Base-by-base conservation (phyloP, 1,140 invertebrate species). In the Drosophila insularis region DNA sequence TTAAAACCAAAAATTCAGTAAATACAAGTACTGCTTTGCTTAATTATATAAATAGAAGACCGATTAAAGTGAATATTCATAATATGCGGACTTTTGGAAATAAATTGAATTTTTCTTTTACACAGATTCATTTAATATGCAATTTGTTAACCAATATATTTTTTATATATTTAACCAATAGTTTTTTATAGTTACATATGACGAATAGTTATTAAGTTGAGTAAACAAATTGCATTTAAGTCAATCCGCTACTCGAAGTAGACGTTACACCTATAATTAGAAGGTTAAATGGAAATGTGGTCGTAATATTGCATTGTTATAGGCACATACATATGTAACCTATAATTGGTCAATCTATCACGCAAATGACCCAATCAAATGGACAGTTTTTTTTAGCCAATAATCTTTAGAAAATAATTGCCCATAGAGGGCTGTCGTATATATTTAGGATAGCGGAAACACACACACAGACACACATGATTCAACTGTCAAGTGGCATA, bases 401-500 rank as follows among this genome's bases (percentile, higher is more conserved):
- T 21, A 50, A 50, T 17, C 43, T 50, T 27, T 19, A 21, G 43
- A 21, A 50, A 21, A 8, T 50, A 50, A 50, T 50, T 50, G 43
- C 43, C 43, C 43, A 50, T 50, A 21, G 27, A 5, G 27, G 27
- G 27, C 23, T 5, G 23, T 5, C 4, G 4, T 21, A 50, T 17
- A 19, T 10, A 8, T 19, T 1, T 19, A 19, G n/a, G n/a, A n/a
- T n/a, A n/a, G n/a, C 0, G 4, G 0, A 46, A 19, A 46, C 43
- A 46, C 2, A 8, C 27, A 27, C 27, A 5, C 23, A 27, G 0
- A 60, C 14, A 14, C 37, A 79, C 27, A 54, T 76, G 66, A 46
- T 8, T 43, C 73, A 87, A 78, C 74, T 72, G 82, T 67, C 64
- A 56, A 64, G 50, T 65, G 68, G 71, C 10, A 50, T 19, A 68